Evolutionary conservation across 2,888 invertebrate genomes (phyloP), one percentile per base, ranked within the genome.

Genomic region (Drosophila nigricruria): DNA sequence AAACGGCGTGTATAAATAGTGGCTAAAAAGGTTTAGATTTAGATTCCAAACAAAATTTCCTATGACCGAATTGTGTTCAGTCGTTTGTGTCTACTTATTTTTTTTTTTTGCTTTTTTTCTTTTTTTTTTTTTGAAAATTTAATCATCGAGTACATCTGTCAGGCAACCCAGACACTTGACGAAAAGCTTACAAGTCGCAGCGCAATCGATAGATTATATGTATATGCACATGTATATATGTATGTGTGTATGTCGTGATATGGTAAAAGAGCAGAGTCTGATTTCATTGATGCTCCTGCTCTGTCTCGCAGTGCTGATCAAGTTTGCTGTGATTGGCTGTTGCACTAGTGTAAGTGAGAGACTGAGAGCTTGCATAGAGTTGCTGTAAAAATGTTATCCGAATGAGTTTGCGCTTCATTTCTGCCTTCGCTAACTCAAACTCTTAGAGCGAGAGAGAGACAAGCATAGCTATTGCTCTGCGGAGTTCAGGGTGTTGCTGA

Each of bases 11-110:
- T 16, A 57, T 32, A 56, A 45, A 36, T 10, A 18, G n/a, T 30
- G 36, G 40, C 43, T 56, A 36, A 43, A 76, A 47, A 43, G 77
- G 58, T 43, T 40, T 32, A 30, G 62, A 47, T 68, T 58, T 40
- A 14, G 60, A 43, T 45, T 77, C 57, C 34, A 50, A 42, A 32
- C 56, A n/a, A 59, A 70, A 54, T 56, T 59, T 23, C 16, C 25
- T 49, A 4, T 25, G 23, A 47, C 40, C 59, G 52, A 62, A 62
- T n/a, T 67, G 36, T 58, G 32, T 30, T 64, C 53, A 53, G 38
- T 57, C 38, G 23, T 56, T 36, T 54, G 20, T 36, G 5, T 56
- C 16, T 45, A 50, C 9, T 23, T 14, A 18, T 9, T 34, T 32
- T 50, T 49, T 25, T 10, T 30, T 25, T 10, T 42, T 25, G 16